Evolutionary conservation across 2,888 invertebrate species (phyloP), one percentile per base, ranked within the genome.

Genomic region (Drosophila eohydei): DNA sequence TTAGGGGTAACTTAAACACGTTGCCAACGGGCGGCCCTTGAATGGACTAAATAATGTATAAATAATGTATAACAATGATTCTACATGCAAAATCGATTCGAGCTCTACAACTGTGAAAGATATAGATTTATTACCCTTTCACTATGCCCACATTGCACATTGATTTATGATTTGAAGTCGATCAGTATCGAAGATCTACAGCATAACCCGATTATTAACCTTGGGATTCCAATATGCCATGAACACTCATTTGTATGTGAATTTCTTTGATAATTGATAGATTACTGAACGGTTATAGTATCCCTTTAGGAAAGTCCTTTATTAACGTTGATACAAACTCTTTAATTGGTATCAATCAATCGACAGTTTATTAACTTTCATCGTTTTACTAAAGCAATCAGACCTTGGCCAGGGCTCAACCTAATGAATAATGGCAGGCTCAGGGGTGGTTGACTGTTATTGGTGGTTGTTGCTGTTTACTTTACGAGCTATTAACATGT

Each of bases 401-500:
- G 43, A 12, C 30, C 58, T 32, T 46, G 16, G 38, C 32, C 40
- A 21, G 34, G 32, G 59, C 26, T 48, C 58, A 38, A 69, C 57
- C 48, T 8, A 36, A 21, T 36, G 51, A 57, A 21, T 11, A 21
- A 11, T n/a, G 40, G 2, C 2, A 12, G 26, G 16, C 34, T 50
- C 43, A 28, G 26, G 38, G 38, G 6, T 41, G 7, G 40, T 48
- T n/a, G 56, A 28, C 30, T 30, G n/a, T 48, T 48, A 9, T 32
- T 40, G 48, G 32, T 32, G 46, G 48, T 63, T 26, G 48, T 28
- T 48, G 32, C 12, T 54, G 57, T 77, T 81, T 78, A 57, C 78
- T 57, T 71, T 78, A 62, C 71, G 64, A 62, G 65, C 79, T 70
- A 87, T 83, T 81, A 89, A 83, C 76, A 70, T 76, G 67, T 61